phyloP scores from a whole-genome alignment of 2,113 vertebrate species.

The Nicator chloris region DNA sequence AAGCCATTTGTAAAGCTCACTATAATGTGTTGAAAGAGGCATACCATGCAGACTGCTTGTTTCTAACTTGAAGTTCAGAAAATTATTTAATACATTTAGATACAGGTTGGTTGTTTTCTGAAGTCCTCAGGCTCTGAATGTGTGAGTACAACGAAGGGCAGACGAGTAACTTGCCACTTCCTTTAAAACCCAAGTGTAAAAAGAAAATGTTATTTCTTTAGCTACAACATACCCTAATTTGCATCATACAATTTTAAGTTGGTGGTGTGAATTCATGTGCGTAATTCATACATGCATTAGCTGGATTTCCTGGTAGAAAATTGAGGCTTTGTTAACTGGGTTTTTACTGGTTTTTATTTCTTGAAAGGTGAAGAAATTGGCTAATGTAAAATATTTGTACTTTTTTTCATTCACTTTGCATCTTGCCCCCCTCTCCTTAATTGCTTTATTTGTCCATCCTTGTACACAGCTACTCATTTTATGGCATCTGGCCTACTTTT shows the following conservation, averaged over 20 bases:
- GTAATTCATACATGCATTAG: neutral
- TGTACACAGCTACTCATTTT: neutral
- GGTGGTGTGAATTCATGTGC: neutral
- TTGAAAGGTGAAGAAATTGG: neutral
- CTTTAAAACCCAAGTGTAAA: neutral
- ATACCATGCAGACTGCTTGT: neutral
- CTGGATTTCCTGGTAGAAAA: neutral
- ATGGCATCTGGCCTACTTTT: neutral
- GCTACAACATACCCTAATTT: neutral
- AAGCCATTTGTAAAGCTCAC: slow-evolving; percentile 38
- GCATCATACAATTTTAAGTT: neutral
- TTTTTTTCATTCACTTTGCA: neutral
- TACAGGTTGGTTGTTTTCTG: neutral
- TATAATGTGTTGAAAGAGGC: neutral
- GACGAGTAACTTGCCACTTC: neutral
- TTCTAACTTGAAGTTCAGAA: neutral
- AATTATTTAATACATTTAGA: neutral
- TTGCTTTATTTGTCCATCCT: neutral
- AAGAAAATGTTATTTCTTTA: neutral
- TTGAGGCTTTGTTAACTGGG: neutral
- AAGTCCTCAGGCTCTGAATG: neutral
- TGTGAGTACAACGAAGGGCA: neutral
- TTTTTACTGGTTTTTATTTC: neutral
- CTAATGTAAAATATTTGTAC: neutral
- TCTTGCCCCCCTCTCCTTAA: neutral